These are phyloP conservation scores for Tetragonula carbonaria DNA, from an alignment of 2,888 invertebrate genomes.

Conservation along the genomic window DNA sequence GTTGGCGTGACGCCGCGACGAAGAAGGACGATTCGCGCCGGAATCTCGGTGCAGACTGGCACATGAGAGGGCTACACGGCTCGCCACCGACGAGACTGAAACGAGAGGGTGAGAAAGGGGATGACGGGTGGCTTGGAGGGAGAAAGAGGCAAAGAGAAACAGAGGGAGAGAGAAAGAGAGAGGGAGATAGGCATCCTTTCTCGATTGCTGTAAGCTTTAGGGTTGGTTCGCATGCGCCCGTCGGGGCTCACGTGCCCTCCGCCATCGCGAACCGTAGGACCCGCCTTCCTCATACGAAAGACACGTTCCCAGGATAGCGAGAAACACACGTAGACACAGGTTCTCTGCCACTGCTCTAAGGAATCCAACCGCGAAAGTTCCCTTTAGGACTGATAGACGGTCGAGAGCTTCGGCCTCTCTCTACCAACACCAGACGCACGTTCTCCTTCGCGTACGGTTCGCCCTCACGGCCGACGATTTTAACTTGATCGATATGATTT, in stretches of 20 bases:
- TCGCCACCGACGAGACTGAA: slow-evolving; percentile 63
- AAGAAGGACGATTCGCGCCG: slow-evolving; percentile 80
- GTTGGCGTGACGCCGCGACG: slow-evolving; percentile 78
- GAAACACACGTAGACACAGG: slow-evolving; percentile 70
- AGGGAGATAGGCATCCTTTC: slow-evolving; percentile 63
- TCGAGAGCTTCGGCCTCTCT: slow-evolving; percentile 26
- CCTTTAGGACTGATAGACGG: slow-evolving; percentile 64
- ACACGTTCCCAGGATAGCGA: slow-evolving; percentile 72
- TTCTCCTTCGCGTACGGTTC: neutral
- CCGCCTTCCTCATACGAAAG: slow-evolving; percentile 77
- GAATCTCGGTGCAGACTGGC: slow-evolving; percentile 82
- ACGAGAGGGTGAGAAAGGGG: slow-evolving; percentile 44
- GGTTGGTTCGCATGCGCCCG: slow-evolving; percentile 79
- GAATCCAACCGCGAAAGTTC: slow-evolving; percentile 67
- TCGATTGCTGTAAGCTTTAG: slow-evolving; percentile 70
- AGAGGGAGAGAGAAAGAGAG: slow-evolving; percentile 19
- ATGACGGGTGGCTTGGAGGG: slow-evolving; percentile 21
- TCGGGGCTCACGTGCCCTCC: slow-evolving; percentile 78
- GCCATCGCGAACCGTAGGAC: slow-evolving; percentile 76
- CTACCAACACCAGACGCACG: slow-evolving; percentile 4
- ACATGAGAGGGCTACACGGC: slow-evolving; percentile 67
- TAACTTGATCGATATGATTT: slow-evolving; percentile 1
- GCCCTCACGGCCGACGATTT: slow-evolving; percentile 20
- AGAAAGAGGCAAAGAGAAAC: slow-evolving; percentile 17
- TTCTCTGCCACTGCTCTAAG: slow-evolving; percentile 50